Conservation (phyloP, 64 coral and sea anemone genomes). For the Acropora tenuis region DNA sequence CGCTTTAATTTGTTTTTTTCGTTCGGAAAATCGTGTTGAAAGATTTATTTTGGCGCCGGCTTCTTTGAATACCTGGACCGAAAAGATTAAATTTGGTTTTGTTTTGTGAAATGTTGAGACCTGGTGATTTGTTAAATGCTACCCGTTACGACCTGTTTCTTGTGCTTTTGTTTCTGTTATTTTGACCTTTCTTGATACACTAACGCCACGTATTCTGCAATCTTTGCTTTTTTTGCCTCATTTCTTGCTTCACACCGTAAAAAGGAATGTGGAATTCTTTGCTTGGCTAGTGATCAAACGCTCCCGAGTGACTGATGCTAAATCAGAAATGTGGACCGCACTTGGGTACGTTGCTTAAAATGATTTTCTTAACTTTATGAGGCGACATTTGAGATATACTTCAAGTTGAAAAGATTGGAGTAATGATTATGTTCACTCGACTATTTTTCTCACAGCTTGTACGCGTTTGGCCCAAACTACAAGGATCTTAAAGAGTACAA, state of each 20-base stretch:
- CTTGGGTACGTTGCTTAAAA: constrained; percentile 54
- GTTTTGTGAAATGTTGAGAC: neutral
- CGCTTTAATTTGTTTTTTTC: neutral
- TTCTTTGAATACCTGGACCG: neutral
- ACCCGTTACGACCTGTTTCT: constrained; percentile 61
- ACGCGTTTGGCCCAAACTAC: constrained; percentile 60
- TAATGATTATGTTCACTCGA: neutral
- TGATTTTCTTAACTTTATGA: neutral
- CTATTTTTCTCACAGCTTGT: constrained; percentile 55
- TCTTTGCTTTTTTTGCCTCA: constrained; percentile 11
- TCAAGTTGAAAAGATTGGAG: neutral
- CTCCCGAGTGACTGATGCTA: neutral
- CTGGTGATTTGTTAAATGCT: constrained; percentile 50
- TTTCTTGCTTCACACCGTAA: neutral
- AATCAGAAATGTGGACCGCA: constrained; percentile 53
- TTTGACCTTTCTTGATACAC: constrained; percentile 34
- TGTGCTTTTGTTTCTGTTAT: constrained; percentile 33
- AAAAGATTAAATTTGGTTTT: neutral
- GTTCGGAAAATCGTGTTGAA: neutral
- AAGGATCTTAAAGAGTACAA: constrained; percentile 54
- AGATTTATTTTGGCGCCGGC: neutral
- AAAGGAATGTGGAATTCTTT: neutral
- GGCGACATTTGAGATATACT: neutral
- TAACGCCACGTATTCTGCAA: constrained; percentile 60
- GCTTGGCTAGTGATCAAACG: neutral